Evolutionary conservation across 2,797 vertebrate genomes (phyloP), one percentile per base, ranked within the genome.

Genomic region (Triplophysa bombifrons): DNA sequence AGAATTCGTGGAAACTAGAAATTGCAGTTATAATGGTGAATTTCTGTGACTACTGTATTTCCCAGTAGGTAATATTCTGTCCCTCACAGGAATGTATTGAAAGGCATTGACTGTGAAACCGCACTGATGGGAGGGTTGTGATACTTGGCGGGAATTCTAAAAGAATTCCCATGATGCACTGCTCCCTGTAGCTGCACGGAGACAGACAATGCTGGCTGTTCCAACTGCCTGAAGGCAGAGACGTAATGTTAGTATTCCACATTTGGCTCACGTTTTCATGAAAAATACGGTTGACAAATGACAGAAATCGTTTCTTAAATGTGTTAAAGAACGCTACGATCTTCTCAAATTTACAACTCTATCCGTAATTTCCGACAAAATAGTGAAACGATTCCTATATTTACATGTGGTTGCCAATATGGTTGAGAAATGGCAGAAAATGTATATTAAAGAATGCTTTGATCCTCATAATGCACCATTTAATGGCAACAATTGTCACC

Each of bases 41-140:
- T 48, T 48, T 48, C 13, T 48, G 46, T 16, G 46, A 48, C 1
- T 10, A 48, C 2, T 44, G 11, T 44, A 44, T 55, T 20, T 55
- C n/a, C 53, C 53, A 55, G 17, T 48, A 3, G 3, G 46, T 41
- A 44, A 3, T 51, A 38, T 56, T 50, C n/a, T 41, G 3, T 48
- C 58, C 34, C 48, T 50, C 70, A 74, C 82, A 82, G 68, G 50
- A 69, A 13, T 8, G 74, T 71, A 84, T 84, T 87, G 75, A 87
- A 77, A 81, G 20, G 71, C 83, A 84, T 16, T 84, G 73, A 83
- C 75, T 73, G 78, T 87, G 85, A 88, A 87, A 85, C 82, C 83
- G 80, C 80, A 83, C 82, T 84, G 84, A 72, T 73, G 19, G 20
- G 76, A 67, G 76, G n/a, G n/a, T 2, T 63, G 60, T 34, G 25